Base-by-base conservation (phyloP, 2,797 vertebrate genomes). In the Geotrypetes seraphini region DNA sequence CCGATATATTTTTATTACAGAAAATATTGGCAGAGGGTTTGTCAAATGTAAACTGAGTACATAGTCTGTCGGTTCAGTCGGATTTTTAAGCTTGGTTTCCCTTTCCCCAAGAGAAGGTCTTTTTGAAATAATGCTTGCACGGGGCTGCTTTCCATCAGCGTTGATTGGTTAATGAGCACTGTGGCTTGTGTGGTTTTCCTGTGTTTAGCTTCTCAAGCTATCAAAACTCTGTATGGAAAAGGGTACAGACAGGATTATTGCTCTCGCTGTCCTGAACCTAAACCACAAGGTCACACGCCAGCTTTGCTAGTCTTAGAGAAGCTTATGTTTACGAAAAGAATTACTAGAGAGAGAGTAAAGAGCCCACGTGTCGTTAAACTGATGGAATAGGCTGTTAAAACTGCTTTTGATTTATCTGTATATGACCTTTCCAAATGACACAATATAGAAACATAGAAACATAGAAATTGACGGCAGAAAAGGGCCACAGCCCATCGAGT, bases 121-220 rank as follows among this genome's bases (percentile, higher is more conserved):
- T 19, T 13, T 11, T 45, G 38, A 50, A 53, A 25, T 21, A 35
- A 41, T 13, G 26, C 2, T 3, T 47, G 16, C 28, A 12, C 53
- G 38, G 41, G 26, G 16, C 40, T 66, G 41, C 34, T 43, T 65
- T 45, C 43, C 43, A 57, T 67, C 31, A 50, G 22, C 19, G 8
- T 64, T 60, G 60, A 43, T 57, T 57, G 43, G 37, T 46, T 67
- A 58, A 70, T 50, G 36, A 59, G 33, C 4, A 15, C 38, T 66
- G 60, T 33, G 47, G 50, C 16, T 48, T 10, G 3, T 52, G 50
- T 49, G 47, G 46, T 54, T 74, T 77, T 64, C 50, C 53, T 64
- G 13, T 58, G 21, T 63, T 71, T 61, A 34, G 43, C 35, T 53
- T 57, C 58, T 53, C n/a, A 48, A 51, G 24, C 22, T 14, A 35